Evolutionary conservation across 1,140 invertebrate species (phyloP).

Genomic region (Triops longicaudatus): DNA sequence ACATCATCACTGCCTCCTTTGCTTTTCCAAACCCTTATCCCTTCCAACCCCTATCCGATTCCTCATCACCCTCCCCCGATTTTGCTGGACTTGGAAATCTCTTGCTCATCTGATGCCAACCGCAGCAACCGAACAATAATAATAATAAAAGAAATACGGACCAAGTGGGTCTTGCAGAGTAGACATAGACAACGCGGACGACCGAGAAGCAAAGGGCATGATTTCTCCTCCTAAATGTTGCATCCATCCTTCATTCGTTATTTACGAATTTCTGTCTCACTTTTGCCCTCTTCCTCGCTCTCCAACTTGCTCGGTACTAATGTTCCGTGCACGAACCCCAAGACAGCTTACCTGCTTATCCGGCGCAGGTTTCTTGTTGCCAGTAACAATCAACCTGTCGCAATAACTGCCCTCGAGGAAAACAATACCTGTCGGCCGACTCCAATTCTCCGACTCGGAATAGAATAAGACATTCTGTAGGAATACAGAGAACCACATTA

Average conservation of each 20-base stretch:
- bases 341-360: conserved; percentile 48
- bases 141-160: background rate
- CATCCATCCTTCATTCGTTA: conserved; percentile 18
- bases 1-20: conserved; percentile 19
- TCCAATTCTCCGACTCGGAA: conserved; percentile 70
- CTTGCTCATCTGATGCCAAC: background rate
- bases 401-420: conserved; percentile 85
- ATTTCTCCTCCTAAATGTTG: background rate
- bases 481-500: conserved; percentile 21
- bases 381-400: conserved; percentile 55
- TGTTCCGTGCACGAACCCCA: conserved; percentile 16
- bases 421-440: conserved; percentile 70
- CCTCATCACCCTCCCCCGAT: background rate
- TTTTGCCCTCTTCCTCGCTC: conserved; percentile 28
- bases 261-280: conserved; percentile 25
- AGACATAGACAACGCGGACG: too few species aligned
- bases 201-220: too few species aligned
- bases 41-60: background rate
- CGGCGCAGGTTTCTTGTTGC: conserved; percentile 32
- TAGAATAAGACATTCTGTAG: conserved; percentile 80
- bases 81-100: background rate
- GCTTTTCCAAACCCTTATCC: background rate
- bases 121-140: background rate
- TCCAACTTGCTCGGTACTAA: conserved; percentile 27
- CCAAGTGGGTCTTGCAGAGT: too few species aligned